These are phyloP conservation scores for Sphyrna mokarran DNA, from an alignment of 2,113 vertebrate species.

Conservation along the genomic window DNA sequence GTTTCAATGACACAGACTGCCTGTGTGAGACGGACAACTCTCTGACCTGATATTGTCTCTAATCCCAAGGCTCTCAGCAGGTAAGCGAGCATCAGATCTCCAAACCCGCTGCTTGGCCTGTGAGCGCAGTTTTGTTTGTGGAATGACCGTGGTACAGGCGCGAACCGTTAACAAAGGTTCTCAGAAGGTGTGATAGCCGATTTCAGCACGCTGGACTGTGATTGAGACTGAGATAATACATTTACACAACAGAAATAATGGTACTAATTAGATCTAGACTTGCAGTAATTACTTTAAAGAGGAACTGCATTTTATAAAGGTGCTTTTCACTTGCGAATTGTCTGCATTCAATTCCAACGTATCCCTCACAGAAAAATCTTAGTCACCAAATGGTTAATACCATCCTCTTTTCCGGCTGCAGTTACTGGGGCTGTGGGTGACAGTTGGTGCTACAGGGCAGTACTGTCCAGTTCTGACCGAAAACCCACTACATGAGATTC, in stretches of 20 bases:
- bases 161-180: not conserved
- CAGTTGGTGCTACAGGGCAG: not conserved
- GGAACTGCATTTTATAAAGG: not conserved
- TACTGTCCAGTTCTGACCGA: not conserved
- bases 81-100: not conserved
- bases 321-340: not conserved
- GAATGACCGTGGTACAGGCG: not conserved
- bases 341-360: not conserved
- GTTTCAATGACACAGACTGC: not conserved
- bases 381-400: not conserved
- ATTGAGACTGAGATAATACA: not conserved
- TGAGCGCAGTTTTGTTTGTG: not conserved
- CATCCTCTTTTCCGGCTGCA: not conserved
- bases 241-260: not conserved
- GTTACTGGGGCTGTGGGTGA: not conserved
- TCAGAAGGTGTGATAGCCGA: not conserved
- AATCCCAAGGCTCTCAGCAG: not conserved
- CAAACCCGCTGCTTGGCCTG: not conserved
- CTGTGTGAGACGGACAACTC: not conserved
- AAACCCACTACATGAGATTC: not conserved
- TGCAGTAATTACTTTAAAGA: not conserved
- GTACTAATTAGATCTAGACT: not conserved
- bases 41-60: not conserved
- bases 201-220: not conserved
- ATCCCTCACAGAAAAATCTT: not conserved